Conservation (phyloP, 1,140 invertebrate genomes). For the Calliphora vicina region DNA sequence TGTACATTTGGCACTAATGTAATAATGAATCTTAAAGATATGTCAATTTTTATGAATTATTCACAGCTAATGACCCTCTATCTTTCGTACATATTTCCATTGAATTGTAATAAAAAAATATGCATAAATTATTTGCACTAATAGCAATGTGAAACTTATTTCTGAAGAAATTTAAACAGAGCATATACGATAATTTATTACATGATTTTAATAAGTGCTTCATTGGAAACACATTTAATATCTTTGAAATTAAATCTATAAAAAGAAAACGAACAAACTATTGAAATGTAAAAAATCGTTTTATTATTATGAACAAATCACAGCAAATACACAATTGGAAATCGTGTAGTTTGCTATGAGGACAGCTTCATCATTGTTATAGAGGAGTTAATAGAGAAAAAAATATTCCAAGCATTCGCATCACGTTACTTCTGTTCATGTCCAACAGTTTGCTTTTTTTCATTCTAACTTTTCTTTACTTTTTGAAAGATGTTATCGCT, state of each 20-base stretch:
- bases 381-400: background rate
- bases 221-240: slow-evolving; percentile 1
- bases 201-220: background rate
- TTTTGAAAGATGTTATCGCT: slow-evolving; percentile 25
- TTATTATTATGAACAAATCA: background rate
- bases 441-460: background rate
- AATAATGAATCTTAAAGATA: slow-evolving; percentile 6
- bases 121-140: background rate
- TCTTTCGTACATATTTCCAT: background rate
- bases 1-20: background rate
- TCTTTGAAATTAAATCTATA: background rate
- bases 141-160: background rate
- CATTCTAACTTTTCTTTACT: background rate
- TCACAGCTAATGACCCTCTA: background rate
- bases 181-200: slow-evolving; percentile 1
- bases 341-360: background rate
- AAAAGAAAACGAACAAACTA: too few species aligned
- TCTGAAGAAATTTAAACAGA: background rate
- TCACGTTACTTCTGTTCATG: slow-evolving; percentile 27
- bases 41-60: background rate
- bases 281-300: background rate
- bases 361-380: background rate
- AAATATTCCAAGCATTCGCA: slow-evolving; percentile 12
- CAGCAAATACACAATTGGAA: background rate
- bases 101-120: background rate